phyloP scores from a whole-genome alignment of 2,888 invertebrate genomes.

The Morpho deidamia region DNA sequence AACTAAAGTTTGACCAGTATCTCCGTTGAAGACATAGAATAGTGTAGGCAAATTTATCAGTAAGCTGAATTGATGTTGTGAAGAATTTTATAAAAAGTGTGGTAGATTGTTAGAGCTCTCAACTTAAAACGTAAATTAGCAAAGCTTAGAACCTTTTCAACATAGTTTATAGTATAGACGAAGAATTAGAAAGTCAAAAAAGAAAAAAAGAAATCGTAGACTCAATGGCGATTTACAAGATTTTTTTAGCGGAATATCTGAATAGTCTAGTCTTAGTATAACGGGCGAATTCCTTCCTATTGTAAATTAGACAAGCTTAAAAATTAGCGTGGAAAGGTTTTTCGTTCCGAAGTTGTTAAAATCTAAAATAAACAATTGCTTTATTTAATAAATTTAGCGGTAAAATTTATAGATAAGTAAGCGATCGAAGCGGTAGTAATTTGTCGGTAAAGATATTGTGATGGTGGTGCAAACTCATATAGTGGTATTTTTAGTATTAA shows the following conservation, averaged over 20 bases:
- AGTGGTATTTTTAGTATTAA: slow-evolving; percentile 59
- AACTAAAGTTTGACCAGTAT: slow-evolving; percentile 56
- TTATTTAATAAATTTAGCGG: slow-evolving; percentile 26
- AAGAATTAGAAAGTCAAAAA: slow-evolving; percentile 48
- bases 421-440: slow-evolving; percentile 23
- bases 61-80: slow-evolving; percentile 40
- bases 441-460: slow-evolving; percentile 45
- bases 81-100: slow-evolving; percentile 46
- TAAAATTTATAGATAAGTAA: slow-evolving; percentile 27
- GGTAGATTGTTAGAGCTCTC: slow-evolving; percentile 57
- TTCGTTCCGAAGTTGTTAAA: slow-evolving; percentile 29
- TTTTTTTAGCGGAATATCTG: slow-evolving; percentile 51
- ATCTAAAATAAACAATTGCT: slow-evolving; percentile 34
- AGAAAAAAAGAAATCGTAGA: slow-evolving; percentile 55
- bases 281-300: slow-evolving; percentile 55
- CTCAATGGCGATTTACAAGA: slow-evolving; percentile 49
- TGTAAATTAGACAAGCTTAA: slow-evolving; percentile 63
- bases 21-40: slow-evolving; percentile 58
- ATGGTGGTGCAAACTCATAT: slow-evolving; percentile 76
- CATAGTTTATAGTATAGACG: slow-evolving; percentile 61
- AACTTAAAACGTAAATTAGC: slow-evolving; percentile 52
- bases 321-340: slow-evolving; percentile 31
- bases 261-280: slow-evolving; percentile 57
- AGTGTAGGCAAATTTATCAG: slow-evolving; percentile 53
- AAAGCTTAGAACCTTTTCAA: slow-evolving; percentile 43